Evolutionary conservation across 2,113 vertebrate genomes (phyloP), one percentile per base, ranked within the genome.

Genomic region (Zeus faber): DNA sequence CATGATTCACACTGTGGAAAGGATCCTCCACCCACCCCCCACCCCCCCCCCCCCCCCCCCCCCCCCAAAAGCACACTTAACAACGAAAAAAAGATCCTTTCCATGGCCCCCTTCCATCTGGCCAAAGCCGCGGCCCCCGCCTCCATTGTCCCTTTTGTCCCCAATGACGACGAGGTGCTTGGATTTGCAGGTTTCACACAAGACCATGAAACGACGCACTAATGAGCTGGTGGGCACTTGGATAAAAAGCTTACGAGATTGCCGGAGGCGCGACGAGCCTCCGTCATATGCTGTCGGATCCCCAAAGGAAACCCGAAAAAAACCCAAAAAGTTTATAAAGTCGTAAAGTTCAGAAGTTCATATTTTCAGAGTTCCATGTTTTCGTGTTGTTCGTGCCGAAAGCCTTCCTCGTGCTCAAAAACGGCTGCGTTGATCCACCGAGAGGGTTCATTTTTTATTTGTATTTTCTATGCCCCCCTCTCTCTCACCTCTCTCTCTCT

Each of bases 141-240:
- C 81, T 83, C 88, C 94, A 98, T 94, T 95, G 95, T 96, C 95
- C 88, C 86, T 89, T 91, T 87, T 90, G 71, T 85, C 78, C 74
- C n/a, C n/a, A n/a, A n/a, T n/a, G n/a, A n/a, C n/a, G n/a, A n/a
- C n/a, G n/a, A n/a, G n/a, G n/a, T n/a, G n/a, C 47, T 67, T 58
- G 60, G 67, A 76, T 70, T 67, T 87, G 77, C 69, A 80, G 70
- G 85, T 80, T 84, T 82, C 62, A 82, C 80, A 2, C 81, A 63
- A 77, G 80, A 85, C 77, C 74, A 76, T 77, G 81, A 77, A n/a
- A 85, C 70, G 71, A 87, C 73, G 83, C 80, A 89, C 91, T 90
- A 89, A 89, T 86, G 81, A 92, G 93, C 90, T 93, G 91, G 91
- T 95, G 94, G 95, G 94, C 95, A 99, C 97, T 98, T 98, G 89